Percentiles rank a stretch among this genome's conserved stretches.
Conservation (phyloP, 2,113 vertebrate species). For the Arothron firmamentum region DNA sequence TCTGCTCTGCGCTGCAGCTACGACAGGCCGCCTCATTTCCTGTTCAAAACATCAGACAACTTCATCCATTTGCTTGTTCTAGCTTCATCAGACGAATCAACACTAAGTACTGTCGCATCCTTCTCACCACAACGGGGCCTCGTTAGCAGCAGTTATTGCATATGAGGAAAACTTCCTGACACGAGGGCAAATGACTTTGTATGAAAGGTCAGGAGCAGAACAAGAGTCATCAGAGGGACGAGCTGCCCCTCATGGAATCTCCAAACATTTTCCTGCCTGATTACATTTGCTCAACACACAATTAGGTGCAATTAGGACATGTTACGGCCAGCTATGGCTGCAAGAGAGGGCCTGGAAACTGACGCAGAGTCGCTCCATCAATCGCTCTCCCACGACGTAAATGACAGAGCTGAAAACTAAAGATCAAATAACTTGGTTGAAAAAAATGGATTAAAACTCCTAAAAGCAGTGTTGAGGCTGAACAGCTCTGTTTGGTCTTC, state of each 20-base stretch:
- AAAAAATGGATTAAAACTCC: too few species aligned
- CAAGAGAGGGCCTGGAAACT: too few species aligned
- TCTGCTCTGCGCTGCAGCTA: slow-evolving; percentile 6
- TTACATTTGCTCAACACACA: slow-evolving; percentile 68
- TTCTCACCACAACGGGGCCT: too few species aligned
- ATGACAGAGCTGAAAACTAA: too few species aligned
- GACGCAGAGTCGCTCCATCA: too few species aligned
- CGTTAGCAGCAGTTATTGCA: too few species aligned
- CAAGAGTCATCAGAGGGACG: slow-evolving; percentile 39
- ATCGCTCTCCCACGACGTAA: too few species aligned
- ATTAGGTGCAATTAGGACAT: slow-evolving; percentile 7
- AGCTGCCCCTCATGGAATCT: slow-evolving; percentile 32
- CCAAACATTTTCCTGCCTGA: slow-evolving; percentile 54
- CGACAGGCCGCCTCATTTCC: slow-evolving; percentile 2
- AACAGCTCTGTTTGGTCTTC: slow-evolving; percentile 27
- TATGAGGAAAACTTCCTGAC: too few species aligned
- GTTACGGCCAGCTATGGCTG: too few species aligned
- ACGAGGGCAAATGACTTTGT: not conserved
- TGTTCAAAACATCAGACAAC: not conserved
- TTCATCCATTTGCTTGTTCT: not conserved
- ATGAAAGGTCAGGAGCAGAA: slow-evolving; percentile 32
- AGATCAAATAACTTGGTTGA: too few species aligned
- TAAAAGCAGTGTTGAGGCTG: too few species aligned
- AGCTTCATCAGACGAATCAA: not conserved
- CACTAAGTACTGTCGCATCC: too few species aligned